phyloP scores from a whole-genome alignment of 2,797 vertebrate species.

The Apogon talboti region DNA sequence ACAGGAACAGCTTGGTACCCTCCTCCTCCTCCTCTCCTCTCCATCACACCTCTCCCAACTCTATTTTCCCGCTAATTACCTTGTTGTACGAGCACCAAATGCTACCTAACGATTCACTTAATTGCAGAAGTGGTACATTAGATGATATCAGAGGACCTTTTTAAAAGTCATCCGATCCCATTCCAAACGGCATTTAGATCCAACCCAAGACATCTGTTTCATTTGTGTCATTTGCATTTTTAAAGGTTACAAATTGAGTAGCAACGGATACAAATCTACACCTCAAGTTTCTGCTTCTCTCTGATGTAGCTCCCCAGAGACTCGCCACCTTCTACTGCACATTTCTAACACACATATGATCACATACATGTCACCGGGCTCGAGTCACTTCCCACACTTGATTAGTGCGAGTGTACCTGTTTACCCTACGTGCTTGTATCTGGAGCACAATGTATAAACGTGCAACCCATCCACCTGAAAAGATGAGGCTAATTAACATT shows the following conservation, averaged over 20 bases:
- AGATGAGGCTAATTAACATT: conserved; percentile 81
- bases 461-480: conserved; percentile 65
- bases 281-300: conserved; percentile 34
- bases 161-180: conserved; percentile 78
- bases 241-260: conserved; percentile 79
- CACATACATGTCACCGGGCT: conserved; percentile 36
- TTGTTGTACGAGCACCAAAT: conserved; percentile 81
- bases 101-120: conserved; percentile 81
- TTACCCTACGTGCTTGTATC: conserved; percentile 35
- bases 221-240: conserved; percentile 79
- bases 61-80: conserved; percentile 81
- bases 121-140: conserved; percentile 81
- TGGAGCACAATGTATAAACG: conserved; percentile 19
- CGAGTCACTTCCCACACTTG: conserved; percentile 46
- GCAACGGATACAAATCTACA: conserved; percentile 29
- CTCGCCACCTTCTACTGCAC: background rate
- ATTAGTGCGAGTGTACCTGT: conserved; percentile 61
- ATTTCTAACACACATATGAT: conserved; percentile 28
- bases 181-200: conserved; percentile 73
- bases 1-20: conserved; percentile 77
- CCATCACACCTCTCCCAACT: conserved; percentile 70
- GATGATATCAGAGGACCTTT: conserved; percentile 80
- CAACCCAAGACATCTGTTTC: conserved; percentile 77
- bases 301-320: conserved; percentile 10
- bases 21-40: conserved; percentile 66